Conservation (phyloP, 1,140 invertebrate genomes). For the Heliconius himera region DNA sequence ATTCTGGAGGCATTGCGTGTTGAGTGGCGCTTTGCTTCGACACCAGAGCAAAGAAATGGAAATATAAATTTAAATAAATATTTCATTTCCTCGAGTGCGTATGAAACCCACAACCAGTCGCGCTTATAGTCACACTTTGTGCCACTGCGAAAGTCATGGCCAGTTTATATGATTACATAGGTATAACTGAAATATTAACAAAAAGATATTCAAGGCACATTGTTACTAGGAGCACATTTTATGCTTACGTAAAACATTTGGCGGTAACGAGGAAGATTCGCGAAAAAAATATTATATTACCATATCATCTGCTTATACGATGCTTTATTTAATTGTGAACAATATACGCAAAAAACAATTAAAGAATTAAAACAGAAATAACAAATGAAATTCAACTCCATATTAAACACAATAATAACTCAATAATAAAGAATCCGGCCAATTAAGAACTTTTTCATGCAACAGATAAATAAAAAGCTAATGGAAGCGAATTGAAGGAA, state of each 20-base stretch:
- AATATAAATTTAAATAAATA: too few species aligned
- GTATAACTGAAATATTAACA: not conserved
- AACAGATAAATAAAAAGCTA: constrained; percentile 52
- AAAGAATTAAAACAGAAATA: constrained; percentile 13
- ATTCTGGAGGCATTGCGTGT: too few species aligned
- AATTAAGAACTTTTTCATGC: constrained; percentile 52
- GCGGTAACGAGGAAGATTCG: not conserved
- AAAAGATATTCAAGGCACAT: not conserved
- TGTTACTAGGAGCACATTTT: not conserved
- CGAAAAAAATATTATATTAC: not conserved
- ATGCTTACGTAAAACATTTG: not conserved
- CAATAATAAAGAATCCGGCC: constrained; percentile 51
- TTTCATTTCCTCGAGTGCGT: too few species aligned
- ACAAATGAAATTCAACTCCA: constrained; percentile 23
- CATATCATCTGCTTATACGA: not conserved
- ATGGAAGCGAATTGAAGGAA: constrained; percentile 60
- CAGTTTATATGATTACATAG: too few species aligned
- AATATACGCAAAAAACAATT: not conserved
- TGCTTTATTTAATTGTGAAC: not conserved
- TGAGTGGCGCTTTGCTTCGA: too few species aligned
- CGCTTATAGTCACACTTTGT: too few species aligned
- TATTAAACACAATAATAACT: constrained; percentile 47
- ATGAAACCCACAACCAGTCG: too few species aligned
- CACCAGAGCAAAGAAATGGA: too few species aligned
- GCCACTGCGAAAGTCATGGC: too few species aligned